Percentiles rank a stretch among this genome's conserved stretches.
Evolutionary conservation across 2,113 vertebrate species (phyloP).

Genomic region (Gymnorhina tibicen): DNA sequence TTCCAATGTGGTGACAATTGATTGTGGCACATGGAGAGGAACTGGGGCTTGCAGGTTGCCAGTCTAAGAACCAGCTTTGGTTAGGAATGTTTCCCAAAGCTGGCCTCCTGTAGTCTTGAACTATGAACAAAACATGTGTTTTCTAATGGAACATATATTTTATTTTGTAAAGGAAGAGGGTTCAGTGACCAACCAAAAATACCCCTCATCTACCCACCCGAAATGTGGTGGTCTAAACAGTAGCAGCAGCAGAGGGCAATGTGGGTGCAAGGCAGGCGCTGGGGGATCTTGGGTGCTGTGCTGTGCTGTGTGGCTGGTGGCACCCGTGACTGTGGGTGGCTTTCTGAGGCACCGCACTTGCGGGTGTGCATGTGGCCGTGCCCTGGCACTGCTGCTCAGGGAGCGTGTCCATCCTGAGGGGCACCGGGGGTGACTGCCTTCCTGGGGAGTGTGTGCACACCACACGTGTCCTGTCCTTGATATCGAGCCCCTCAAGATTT

Average conservation of each 20-base stretch:
- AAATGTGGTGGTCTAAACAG: rapidly evolving
- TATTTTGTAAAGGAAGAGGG: background rate
- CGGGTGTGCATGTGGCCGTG: rapidly evolving
- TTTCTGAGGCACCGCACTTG: background rate
- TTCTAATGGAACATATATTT: background rate
- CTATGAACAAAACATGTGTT: background rate
- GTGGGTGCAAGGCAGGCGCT: rapidly evolving
- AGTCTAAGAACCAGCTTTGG: background rate
- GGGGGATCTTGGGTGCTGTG: rapidly evolving
- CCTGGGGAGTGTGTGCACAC: too few species aligned
- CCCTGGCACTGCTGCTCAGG: background rate
- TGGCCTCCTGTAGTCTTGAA: background rate
- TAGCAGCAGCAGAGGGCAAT: background rate
- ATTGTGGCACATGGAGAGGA: background rate
- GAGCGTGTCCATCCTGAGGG: background rate
- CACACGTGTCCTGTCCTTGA: rapidly evolving
- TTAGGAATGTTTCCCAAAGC: background rate
- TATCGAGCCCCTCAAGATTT: background rate
- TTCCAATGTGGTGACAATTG: background rate
- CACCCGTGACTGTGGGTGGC: rapidly evolving
- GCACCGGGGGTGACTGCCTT: background rate
- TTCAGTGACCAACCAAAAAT: rapidly evolving
- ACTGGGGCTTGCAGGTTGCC: background rate
- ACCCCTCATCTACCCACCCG: background rate
- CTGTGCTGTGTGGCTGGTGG: rapidly evolving